Evolutionary conservation across 2,888 invertebrate genomes (phyloP), one percentile per base, ranked within the genome.

Genomic region (Drosophila nigricruria): DNA sequence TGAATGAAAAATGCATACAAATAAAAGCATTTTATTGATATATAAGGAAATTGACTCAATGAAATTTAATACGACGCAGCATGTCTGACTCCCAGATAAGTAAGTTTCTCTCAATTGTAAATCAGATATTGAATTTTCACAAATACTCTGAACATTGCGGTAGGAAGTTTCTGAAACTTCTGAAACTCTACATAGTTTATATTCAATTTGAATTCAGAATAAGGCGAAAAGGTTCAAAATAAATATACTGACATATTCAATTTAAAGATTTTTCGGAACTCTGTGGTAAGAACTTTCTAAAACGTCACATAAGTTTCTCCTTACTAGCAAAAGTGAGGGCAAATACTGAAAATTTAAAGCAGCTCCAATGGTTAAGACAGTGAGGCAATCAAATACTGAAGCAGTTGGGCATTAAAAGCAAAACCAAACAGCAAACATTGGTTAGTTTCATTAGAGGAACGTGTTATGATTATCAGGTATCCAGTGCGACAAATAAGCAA

Each of bases 21-120:
- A 30, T 32, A 32, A 32, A 27, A 10, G 1, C 8, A 52, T 54
- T 43, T 38, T 58, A 52, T 62, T 49, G 30, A 53, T 42, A 30
- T 16, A 30, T 8, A 16, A 56, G 16, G 2, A 64, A 25, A 64
- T 32, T 45, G 10, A 45, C 25, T 42, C 14, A 8, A 42, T 20
- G 5, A 27, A 20, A 42, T 40, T 20, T 10, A 42, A 30, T 8
- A 20, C 10, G 54, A 30, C 9, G 30, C 2, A n/a, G 9, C 53
- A 12, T 5, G 5, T 1, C 3, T 16, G 5, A 2, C 1, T 1
- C 1, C 1, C 34, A 25, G 34, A 3, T 6, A n/a, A 5, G 12
- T 12, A 14, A 36, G 10, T n/a, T 53, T 12, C 52, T n/a, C 5
- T 6, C 0, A 36, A 25, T 3, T 52, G 20, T 10, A 9, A 45